phyloP scores from a whole-genome alignment of 2,113 vertebrate genomes.

The Tragelaphus scriptus region DNA sequence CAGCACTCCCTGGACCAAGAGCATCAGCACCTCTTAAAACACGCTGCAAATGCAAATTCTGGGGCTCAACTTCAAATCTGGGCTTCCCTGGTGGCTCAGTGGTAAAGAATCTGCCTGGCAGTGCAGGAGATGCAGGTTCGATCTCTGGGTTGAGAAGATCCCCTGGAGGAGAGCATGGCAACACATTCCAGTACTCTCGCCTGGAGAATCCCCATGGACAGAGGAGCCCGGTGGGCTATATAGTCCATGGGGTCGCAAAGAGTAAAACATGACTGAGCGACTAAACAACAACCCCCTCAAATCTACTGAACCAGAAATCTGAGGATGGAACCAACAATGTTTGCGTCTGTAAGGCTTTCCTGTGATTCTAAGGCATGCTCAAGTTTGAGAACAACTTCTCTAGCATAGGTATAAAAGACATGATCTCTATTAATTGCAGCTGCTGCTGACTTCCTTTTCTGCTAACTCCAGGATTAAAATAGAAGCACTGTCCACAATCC shows the following conservation, averaged over 20 bases:
- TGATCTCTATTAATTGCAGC: not conserved
- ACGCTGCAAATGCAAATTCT: not conserved
- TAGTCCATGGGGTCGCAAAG: not conserved
- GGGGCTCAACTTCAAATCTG: not conserved
- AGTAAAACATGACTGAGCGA: not conserved
- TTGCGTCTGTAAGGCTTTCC: not conserved
- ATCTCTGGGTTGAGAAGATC: not conserved
- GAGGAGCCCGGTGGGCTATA: not conserved
- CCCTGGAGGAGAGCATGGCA: not conserved
- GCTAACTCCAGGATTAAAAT: not conserved
- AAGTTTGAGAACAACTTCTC: not conserved
- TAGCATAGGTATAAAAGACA: not conserved
- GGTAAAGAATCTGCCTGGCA: not conserved
- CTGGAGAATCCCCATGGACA: not conserved
- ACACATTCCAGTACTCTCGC: not conserved
- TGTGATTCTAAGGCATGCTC: not conserved
- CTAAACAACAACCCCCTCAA: not conserved
- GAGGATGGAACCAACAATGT: too few species aligned
- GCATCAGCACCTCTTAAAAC: accelerated
- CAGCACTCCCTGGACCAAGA: not conserved
- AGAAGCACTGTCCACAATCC: not conserved
- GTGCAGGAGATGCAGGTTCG: not conserved
- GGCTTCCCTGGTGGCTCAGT: not conserved
- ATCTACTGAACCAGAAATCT: not conserved
- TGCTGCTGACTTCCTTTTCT: not conserved